Conservation (phyloP, 2,888 invertebrate genomes). For the Timandra comae region DNA sequence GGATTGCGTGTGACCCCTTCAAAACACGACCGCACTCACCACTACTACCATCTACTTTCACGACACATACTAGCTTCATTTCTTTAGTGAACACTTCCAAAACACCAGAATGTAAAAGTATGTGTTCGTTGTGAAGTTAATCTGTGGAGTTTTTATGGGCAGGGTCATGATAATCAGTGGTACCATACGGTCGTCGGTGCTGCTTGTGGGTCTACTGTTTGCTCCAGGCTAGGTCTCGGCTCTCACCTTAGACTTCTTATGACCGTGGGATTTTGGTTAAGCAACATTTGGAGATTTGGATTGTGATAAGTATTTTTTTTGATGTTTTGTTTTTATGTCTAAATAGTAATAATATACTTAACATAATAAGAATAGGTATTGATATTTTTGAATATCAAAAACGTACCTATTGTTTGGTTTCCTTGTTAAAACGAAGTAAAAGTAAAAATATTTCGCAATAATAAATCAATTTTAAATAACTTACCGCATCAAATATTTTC, state of each 20-base stretch:
- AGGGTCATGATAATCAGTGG: conserved; percentile 32
- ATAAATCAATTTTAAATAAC: not conserved
- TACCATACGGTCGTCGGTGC: conserved; percentile 49
- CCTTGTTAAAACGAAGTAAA: conserved; percentile 7
- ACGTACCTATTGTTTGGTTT: no score
- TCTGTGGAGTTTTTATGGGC: conserved; percentile 42
- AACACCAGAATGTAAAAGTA: conserved; percentile 17
- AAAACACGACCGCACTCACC: conserved; percentile 47
- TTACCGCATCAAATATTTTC: no score
- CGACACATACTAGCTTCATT: conserved; percentile 23
- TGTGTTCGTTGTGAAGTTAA: conserved; percentile 21
- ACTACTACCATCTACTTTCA: conserved; percentile 33
- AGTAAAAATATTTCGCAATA: not conserved
- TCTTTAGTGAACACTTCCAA: conserved; percentile 17
- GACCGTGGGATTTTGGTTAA: conserved; percentile 63
- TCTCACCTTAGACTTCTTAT: conserved; percentile 62
- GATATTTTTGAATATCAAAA: no score
- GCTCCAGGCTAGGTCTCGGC: conserved; percentile 65
- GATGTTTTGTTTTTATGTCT: conserved; percentile 1
- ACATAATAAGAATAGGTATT: no score
- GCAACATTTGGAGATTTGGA: conserved; percentile 36
- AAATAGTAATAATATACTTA: no score
- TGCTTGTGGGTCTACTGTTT: conserved; percentile 73
- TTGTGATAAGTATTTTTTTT: conserved; percentile 47
- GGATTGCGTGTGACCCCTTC: conserved; percentile 71